Percentiles rank a stretch among this genome's conserved stretches.
Evolutionary conservation across 2,888 invertebrate species (phyloP).

Genomic region (Leucoptera coffeella): DNA sequence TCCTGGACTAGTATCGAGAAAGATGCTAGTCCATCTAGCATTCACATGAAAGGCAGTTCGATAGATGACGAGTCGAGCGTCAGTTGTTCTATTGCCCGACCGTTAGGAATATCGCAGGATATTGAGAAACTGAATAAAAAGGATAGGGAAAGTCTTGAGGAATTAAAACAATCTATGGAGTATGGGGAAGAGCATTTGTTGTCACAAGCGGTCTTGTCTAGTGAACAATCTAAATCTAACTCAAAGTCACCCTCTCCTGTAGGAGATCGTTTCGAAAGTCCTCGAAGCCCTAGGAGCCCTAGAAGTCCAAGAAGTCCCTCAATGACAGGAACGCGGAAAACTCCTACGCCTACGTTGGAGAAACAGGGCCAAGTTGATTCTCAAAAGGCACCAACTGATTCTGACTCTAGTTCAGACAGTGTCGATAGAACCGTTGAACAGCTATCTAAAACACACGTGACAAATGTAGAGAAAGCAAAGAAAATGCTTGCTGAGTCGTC

Average conservation of each 20-base stretch:
- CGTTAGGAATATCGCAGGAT: slow-evolving; percentile 72
- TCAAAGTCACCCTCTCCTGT: slow-evolving; percentile 35
- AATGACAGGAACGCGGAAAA: slow-evolving; percentile 29
- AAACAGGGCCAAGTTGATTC: slow-evolving; percentile 55
- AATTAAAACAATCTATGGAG: slow-evolving; percentile 53
- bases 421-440: slow-evolving; percentile 44
- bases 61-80: slow-evolving; percentile 68
- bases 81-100: slow-evolving; percentile 73
- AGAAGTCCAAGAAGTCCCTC: too few species aligned
- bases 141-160: slow-evolving; percentile 56
- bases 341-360: slow-evolving; percentile 56
- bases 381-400: slow-evolving; percentile 50
- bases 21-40: slow-evolving; percentile 57
- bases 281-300: slow-evolving; percentile 37
- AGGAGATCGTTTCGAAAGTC: slow-evolving; percentile 37
- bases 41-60: slow-evolving; percentile 60
- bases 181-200: slow-evolving; percentile 43
- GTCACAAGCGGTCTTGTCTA: slow-evolving; percentile 33
- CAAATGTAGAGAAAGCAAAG: slow-evolving; percentile 39
- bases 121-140: slow-evolving; percentile 60
- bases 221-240: slow-evolving; percentile 41
- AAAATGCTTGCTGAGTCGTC: slow-evolving; percentile 47
- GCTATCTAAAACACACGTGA: slow-evolving; percentile 27
- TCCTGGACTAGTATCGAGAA: slow-evolving; percentile 79
- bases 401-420: slow-evolving; percentile 54